Base-by-base conservation (phyloP, 2,113 vertebrate species). In the Corythornis vintsioides region DNA sequence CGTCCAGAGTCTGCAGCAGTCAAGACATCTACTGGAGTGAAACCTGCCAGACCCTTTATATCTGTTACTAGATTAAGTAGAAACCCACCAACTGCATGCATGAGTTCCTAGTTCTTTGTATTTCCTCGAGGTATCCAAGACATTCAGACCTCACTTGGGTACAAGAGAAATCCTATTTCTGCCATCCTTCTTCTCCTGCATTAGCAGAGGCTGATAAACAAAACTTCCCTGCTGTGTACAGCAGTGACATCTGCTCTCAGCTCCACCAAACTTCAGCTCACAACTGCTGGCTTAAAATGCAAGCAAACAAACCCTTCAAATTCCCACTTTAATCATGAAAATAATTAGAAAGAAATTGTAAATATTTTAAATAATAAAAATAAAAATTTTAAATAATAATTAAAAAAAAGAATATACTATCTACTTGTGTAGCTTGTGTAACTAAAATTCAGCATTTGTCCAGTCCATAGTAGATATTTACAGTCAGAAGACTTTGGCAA, bases 181-280 rank as follows among this genome's bases (percentile, higher is more conserved):
- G 60, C 72, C 78, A 91, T 1, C 7, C 5, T 21, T 70, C 42
- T 83, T 60, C 67, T 72, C 66, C 26, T 8, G 7, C 31, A 4
- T 35, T 40, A 77, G 15, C 74, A 80, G 64, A 79, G 13, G 40
- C 48, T 18, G 4, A 28, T 33, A 67, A 89, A 82, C 1, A 2
- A 89, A 88, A 48, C 33, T 26, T 73, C 25, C 52, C 71, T 64
- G 38, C 66, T 64, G 77, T 4, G 13, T 85, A 33, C 3, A 0
- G 56, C 71, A 83, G 9, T 24, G 92, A 83, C 78, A 74, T 71
- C 92, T 91, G 89, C 60, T 65, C 79, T 86, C 52, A 87, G 63
- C 81, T 85, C 74, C 71, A 56, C 84, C 89, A 56, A 91, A 82
- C 75, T 93, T 64, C 20, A 87, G 61, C 56, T 91, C 88, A 74